phyloP scores from a whole-genome alignment of 2,113 vertebrate genomes.

The Oreocharis arfaki region DNA sequence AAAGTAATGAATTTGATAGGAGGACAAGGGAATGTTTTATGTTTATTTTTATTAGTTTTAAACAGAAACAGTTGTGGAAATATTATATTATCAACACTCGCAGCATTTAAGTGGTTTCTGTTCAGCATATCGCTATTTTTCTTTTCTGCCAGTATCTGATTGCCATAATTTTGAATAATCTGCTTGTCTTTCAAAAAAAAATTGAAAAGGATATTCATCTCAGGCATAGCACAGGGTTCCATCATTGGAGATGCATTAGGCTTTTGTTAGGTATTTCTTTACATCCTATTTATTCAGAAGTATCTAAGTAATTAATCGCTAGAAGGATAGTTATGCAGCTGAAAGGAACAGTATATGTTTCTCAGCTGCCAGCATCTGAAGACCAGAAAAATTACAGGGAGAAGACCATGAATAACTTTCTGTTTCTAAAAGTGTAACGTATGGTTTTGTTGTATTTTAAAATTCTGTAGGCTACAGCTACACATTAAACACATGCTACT shows the following conservation, averaged over 20 bases:
- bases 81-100: slow-evolving; percentile 67
- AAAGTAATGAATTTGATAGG: slow-evolving; percentile 82
- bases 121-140: slow-evolving; percentile 58
- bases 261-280: slow-evolving; percentile 33
- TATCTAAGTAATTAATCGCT: slow-evolving; percentile 28
- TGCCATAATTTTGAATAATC: slow-evolving; percentile 72
- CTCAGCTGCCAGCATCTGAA: background rate
- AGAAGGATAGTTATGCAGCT: background rate
- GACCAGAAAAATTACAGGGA: slow-evolving; percentile 4
- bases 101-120: slow-evolving; percentile 72
- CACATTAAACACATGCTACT: background rate
- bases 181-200: slow-evolving; percentile 61
- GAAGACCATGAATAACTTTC: slow-evolving; percentile 5
- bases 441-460: slow-evolving; percentile 17
- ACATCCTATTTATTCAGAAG: slow-evolving; percentile 31
- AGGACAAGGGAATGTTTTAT: slow-evolving; percentile 72
- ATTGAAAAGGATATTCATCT: slow-evolving; percentile 52
- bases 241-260: slow-evolving; percentile 8
- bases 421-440: background rate
- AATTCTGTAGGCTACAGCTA: background rate
- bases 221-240: slow-evolving; percentile 1
- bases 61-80: slow-evolving; percentile 80
- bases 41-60: slow-evolving; percentile 82
- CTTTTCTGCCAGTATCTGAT: slow-evolving; percentile 64
- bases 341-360: background rate